Conservation (phyloP, 1,140 invertebrate genomes). For the Sycophaga agraensis region DNA sequence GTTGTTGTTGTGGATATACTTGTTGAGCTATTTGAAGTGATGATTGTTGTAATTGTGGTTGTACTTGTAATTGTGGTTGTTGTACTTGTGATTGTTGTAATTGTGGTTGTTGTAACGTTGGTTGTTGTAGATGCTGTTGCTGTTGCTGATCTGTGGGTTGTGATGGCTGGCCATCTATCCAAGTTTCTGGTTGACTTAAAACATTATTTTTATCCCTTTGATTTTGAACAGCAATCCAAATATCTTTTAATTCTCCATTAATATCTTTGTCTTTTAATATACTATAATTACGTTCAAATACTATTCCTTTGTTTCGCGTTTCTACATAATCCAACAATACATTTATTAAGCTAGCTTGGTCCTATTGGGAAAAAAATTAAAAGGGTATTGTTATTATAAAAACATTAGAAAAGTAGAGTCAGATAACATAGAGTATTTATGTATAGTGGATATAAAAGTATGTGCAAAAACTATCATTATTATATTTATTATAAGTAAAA, state of each 20-base stretch:
- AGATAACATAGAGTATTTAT: neutral
- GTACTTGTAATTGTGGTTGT: slow-evolving; percentile 19
- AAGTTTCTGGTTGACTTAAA: slow-evolving; percentile 40
- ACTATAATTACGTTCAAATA: slow-evolving; percentile 61
- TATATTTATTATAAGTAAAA: too few species aligned
- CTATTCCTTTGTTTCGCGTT: slow-evolving; percentile 66
- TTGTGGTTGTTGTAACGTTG: slow-evolving; percentile 9
- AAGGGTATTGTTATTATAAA: too few species aligned
- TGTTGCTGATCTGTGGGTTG: slow-evolving; percentile 39
- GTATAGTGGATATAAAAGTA: too few species aligned
- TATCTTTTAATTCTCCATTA: slow-evolving; percentile 71
- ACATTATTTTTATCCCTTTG: slow-evolving; percentile 61
- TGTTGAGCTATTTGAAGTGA: too few species aligned
- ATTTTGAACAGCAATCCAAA: slow-evolving; percentile 70
- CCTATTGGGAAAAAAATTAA: slow-evolving; percentile 49
- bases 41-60: neutral
- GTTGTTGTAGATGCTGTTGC: slow-evolving; percentile 25
- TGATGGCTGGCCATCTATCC: slow-evolving; percentile 45
- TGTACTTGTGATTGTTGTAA: slow-evolving; percentile 6
- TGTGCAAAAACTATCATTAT: neutral
- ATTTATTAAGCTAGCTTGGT: slow-evolving; percentile 65
- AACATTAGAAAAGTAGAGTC: too few species aligned
- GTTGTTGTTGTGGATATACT: neutral
- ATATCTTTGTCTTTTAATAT: slow-evolving; percentile 70
- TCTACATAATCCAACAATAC: slow-evolving; percentile 71